Evolutionary conservation across 2,797 vertebrate species (phyloP).

Genomic region (Phylloscopus collybita): DNA sequence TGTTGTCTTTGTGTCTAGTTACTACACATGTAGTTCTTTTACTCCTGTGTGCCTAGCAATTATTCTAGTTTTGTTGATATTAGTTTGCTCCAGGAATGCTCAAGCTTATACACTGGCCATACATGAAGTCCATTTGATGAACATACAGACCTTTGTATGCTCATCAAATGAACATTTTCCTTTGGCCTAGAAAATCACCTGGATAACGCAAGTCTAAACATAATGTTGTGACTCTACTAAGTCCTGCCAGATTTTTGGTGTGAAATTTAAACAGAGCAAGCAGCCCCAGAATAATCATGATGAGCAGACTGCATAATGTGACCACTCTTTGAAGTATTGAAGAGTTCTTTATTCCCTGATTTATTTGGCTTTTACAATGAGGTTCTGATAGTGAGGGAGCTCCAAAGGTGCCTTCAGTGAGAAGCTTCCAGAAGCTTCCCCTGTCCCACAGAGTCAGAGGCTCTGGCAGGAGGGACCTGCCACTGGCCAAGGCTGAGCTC

Average conservation of each 20-base stretch:
- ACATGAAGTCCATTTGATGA: neutral
- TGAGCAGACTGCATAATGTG: neutral
- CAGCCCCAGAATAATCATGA: neutral
- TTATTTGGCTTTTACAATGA: neutral
- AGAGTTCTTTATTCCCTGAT: neutral
- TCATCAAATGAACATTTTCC: neutral
- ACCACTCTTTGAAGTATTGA: neutral
- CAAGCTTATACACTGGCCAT: neutral
- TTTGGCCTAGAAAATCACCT: neutral
- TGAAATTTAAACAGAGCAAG: neutral
- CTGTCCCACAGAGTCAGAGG: accelerated
- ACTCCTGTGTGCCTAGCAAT: neutral
- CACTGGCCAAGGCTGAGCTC: neutral
- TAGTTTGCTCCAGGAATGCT: neutral
- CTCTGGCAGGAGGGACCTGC: too few relatives aligned
- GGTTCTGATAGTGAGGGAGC: neutral
- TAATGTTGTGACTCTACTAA: neutral
- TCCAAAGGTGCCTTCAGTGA: neutral
- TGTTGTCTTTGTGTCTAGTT: neutral
- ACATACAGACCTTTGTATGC: neutral
- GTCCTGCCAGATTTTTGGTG: neutral
- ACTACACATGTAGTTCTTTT: neutral
- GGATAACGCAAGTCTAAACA: neutral
- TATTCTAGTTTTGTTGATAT: neutral
- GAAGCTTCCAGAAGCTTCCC: neutral